Conservation (phyloP, 1,140 invertebrate genomes). For the Drosophila pallidifrons region DNA sequence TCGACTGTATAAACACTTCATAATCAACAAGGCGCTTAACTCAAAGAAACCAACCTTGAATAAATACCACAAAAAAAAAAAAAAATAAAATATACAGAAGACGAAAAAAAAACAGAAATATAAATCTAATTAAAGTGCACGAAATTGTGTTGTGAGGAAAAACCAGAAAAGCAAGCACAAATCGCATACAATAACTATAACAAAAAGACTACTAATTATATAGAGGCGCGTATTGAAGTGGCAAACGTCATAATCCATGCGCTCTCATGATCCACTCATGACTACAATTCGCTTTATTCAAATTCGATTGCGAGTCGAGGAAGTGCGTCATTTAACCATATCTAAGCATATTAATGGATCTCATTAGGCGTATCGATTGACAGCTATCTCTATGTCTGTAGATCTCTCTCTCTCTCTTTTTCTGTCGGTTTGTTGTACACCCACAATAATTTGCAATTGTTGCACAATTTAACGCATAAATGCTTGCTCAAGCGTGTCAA, state of each 20-base stretch:
- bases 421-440: slow-evolving; percentile 23
- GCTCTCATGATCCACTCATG: slow-evolving; percentile 22
- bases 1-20: slow-evolving; percentile 5
- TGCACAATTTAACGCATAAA: slow-evolving; percentile 65
- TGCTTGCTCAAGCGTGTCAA: slow-evolving; percentile 47
- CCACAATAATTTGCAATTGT: slow-evolving; percentile 62
- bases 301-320: slow-evolving; percentile 28
- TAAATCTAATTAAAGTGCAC: slow-evolving; percentile 61
- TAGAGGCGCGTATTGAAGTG: slow-evolving; percentile 24
- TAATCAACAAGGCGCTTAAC: slow-evolving; percentile 12
- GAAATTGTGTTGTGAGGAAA: slow-evolving; percentile 45
- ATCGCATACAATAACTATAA: slow-evolving; percentile 26
- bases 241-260: slow-evolving; percentile 32
- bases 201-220: slow-evolving; percentile 34
- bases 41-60: slow-evolving; percentile 59
- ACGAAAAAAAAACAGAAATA: slow-evolving; percentile 27
- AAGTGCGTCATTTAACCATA: slow-evolving; percentile 53
- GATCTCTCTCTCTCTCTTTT: neutral
- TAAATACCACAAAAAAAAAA: slow-evolving; percentile 44
- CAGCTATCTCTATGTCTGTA: slow-evolving; percentile 32
- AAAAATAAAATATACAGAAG: slow-evolving; percentile 17
- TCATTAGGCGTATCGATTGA: slow-evolving; percentile 63
- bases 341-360: slow-evolving; percentile 53
- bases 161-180: slow-evolving; percentile 54
- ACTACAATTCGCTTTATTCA: slow-evolving; percentile 5